Evolutionary conservation across 2,888 invertebrate genomes (phyloP).

Genomic region (Cetonia aurata): DNA sequence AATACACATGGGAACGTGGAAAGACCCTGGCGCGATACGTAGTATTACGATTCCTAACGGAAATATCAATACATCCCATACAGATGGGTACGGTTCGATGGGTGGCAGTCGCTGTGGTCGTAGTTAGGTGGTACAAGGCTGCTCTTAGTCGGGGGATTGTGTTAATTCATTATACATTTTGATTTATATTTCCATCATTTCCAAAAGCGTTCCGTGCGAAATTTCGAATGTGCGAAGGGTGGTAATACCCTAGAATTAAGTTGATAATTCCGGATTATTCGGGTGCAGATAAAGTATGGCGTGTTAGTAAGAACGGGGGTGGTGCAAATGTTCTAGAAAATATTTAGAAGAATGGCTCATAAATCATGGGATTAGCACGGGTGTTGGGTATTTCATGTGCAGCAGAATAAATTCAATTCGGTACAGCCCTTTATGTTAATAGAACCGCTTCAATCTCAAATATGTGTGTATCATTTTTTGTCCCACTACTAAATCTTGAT

Average conservation of each 20-base stretch:
- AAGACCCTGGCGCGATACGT: constrained; percentile 25
- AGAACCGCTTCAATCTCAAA: too few relatives aligned
- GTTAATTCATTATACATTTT: constrained; percentile 40
- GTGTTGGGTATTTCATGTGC: too few relatives aligned
- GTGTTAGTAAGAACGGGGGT: constrained; percentile 13
- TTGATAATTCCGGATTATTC: constrained; percentile 40
- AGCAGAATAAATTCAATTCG: too few relatives aligned
- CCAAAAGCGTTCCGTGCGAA: constrained; percentile 33
- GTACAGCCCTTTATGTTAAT: too few relatives aligned
- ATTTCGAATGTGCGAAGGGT: constrained; percentile 32
- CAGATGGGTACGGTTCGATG: constrained; percentile 27
- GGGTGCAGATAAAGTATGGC: constrained; percentile 37
- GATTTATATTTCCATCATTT: constrained; percentile 41
- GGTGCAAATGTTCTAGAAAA: constrained; percentile 32
- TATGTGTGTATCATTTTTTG: too few relatives aligned
- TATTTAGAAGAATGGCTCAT: constrained; percentile 20
- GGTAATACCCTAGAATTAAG: constrained; percentile 33
- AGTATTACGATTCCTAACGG: constrained; percentile 39
- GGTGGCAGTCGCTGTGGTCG: constrained; percentile 12
- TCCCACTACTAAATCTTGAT: too few relatives aligned
- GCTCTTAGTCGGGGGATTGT: constrained; percentile 20
- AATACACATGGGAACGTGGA: constrained; percentile 40
- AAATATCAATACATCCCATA: constrained; percentile 37
- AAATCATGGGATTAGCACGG: constrained; percentile 12
- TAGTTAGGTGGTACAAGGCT: constrained; percentile 9